phyloP scores from a whole-genome alignment of 2,797 vertebrate genomes.

The Avahi laniger region DNA sequence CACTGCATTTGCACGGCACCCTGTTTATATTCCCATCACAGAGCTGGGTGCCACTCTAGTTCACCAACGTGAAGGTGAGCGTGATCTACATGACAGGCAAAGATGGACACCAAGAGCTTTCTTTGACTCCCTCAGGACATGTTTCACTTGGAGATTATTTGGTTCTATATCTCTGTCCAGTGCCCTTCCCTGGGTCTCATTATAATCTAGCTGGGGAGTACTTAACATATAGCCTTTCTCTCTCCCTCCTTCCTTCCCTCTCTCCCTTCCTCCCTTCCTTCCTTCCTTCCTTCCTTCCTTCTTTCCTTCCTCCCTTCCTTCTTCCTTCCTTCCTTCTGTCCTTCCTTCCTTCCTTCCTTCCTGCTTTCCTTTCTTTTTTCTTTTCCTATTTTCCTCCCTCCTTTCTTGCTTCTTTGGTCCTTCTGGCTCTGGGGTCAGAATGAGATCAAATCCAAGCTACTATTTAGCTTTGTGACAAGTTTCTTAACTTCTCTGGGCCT shows the following conservation, averaged over 20 bases:
- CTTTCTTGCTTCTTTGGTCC: neutral
- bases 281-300: neutral
- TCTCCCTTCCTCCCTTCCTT: neutral
- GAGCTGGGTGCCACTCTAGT: rapidly evolving
- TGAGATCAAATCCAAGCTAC: neutral
- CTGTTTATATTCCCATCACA: neutral
- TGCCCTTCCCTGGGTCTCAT: neutral
- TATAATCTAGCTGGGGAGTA: neutral
- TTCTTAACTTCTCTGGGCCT: neutral
- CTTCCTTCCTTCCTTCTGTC: no score
- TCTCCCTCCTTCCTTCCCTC: neutral
- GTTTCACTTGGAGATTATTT: neutral
- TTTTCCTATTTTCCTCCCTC: neutral
- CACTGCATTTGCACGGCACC: neutral
- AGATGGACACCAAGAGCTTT: neutral
- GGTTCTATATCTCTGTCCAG: neutral
- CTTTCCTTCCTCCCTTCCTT: neutral
- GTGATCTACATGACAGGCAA: neutral
- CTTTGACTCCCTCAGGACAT: neutral
- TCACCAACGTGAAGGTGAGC: neutral
- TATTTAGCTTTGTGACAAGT: neutral
- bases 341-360: neutral
- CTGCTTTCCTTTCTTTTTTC: neutral
- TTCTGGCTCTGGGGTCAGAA: neutral
- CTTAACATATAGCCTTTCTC: neutral